Evolutionary conservation across 2,888 invertebrate genomes (phyloP), one percentile per base, ranked within the genome.

Genomic region (Drosophila phalerata): DNA sequence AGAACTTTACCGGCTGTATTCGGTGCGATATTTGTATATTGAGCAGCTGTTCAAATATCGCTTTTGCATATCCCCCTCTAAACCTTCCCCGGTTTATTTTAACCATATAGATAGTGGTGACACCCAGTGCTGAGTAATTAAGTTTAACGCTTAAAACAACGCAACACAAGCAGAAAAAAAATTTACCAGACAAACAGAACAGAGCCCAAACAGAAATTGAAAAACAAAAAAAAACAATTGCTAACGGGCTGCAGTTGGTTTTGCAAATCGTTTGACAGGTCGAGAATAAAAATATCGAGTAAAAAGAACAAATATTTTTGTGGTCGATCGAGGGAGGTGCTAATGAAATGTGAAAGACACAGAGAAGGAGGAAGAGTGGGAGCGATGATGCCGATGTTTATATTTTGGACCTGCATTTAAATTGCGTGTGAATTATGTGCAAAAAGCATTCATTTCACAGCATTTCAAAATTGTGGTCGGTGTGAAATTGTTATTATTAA

Each of bases 81-180:
- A 60, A 62, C 22, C n/a, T 45, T n/a, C 4, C 28, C 28, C 2
- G 25, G 4, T 25, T 11, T 45, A n/a, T 65, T 74, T 69, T 58
- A 49, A 45, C 10, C 11, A 11, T 17, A 15, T 13, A 53, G 19
- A 55, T n/a, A n/a, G 52, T 61, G 67, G 66, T 71, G 52, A 66
- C 62, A 51, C 75, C 51, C 81, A 62, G 57, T 85, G 79, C 69
- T 69, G 73, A 84, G 84, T 84, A 84, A 84, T 84, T 86, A 84
- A 86, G 86, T 86, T 86, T 84, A 81, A 84, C 79, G 84, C 81
- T 75, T 79, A 83, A 81, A 84, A 81, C 74, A 83, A 85, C 86
- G 30, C 32, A 22, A 77, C 63, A 55, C 48, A 69, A 43, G 60
- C 19, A 51, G n/a, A 47, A 13, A 60, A 63, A 67, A 68, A 72